phyloP scores from a whole-genome alignment of 2,888 invertebrate genomes.

The Parapristionchus giblindavisi region DNA sequence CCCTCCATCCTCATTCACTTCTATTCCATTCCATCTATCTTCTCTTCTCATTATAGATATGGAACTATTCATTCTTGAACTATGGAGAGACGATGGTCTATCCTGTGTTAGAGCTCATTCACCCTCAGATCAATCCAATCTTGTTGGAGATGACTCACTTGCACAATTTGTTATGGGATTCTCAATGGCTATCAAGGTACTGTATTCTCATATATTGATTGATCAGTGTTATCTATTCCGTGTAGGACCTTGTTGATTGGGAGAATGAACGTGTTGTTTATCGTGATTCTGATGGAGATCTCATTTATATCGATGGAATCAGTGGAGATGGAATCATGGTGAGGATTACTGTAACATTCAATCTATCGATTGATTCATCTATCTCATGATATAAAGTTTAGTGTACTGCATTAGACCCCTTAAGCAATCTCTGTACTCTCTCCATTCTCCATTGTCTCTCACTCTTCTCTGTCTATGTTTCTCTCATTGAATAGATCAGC shows the following conservation, averaged over 20 bases:
- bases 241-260: conserved; percentile 35
- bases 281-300: conserved; percentile 30
- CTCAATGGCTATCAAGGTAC: conserved; percentile 23
- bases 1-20: background rate
- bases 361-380: background rate
- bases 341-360: background rate
- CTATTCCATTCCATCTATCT: background rate
- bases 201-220: background rate
- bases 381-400: background rate
- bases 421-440: too few species aligned
- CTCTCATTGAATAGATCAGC: too few species aligned
- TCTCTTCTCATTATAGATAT: background rate
- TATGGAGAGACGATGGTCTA: conserved; percentile 32
- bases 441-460: background rate
- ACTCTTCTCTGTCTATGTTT: background rate
- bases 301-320: conserved; percentile 27
- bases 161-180: conserved; percentile 18
- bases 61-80: conserved; percentile 33
- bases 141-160: conserved; percentile 4
- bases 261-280: conserved; percentile 28
- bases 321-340: conserved; percentile 28
- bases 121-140: background rate
- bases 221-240: background rate
- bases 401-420: background rate
- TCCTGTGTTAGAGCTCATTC: conserved; percentile 9